Base-by-base conservation (phyloP, 2,888 invertebrate species). In the Leistus spinibarbis region DNA sequence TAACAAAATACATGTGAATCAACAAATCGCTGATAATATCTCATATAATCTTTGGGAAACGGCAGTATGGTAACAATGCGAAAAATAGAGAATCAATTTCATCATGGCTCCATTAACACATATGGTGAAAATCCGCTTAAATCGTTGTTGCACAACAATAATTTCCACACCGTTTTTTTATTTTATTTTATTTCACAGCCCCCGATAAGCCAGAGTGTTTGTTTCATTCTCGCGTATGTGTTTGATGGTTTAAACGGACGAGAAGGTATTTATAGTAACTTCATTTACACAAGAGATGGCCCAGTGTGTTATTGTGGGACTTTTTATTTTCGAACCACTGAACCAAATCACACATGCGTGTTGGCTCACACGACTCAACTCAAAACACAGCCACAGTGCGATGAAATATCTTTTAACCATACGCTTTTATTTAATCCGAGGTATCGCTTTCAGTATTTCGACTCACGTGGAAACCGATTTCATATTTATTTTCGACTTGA, bases 401-500 rank as follows among this genome's bases (percentile, higher is more conserved):
- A 7, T 40, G 40, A 40, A 40, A 40, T 40, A 40, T 40, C 40
- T 40, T 40, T 40, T 40, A 40, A 17, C 22, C 60, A 60, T 19
- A 57, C 17, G 60, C 20, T 60, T 60, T 60, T 60, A 60, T 60
- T 60, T 60, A 60, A 60, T 60, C 60, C 60, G 60, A 60, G 40
- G 19, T 60, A 60, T 60, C 60, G 60, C 22, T 60, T 56, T 60
- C 60, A 60, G 60, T 60, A 60, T 60, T 22, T 3, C 60, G 60
- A 60, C 16, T 60, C 60, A 60, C 60, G 60, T 60, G 60, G 60
- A 60, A 60, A 60, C 20, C 60, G 60, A 60, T 60, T 60, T 60
- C 9, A 60, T 20, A 19, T 40, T 40, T 40, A 27, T 17, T n/a
- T 20, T 57, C 19, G 57, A 57, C 57, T 60, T 60, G 19, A 20